Base-by-base conservation (phyloP, 30 jellyfish, hydroid and myxozoan species). In the Aurelia sp. region DNA sequence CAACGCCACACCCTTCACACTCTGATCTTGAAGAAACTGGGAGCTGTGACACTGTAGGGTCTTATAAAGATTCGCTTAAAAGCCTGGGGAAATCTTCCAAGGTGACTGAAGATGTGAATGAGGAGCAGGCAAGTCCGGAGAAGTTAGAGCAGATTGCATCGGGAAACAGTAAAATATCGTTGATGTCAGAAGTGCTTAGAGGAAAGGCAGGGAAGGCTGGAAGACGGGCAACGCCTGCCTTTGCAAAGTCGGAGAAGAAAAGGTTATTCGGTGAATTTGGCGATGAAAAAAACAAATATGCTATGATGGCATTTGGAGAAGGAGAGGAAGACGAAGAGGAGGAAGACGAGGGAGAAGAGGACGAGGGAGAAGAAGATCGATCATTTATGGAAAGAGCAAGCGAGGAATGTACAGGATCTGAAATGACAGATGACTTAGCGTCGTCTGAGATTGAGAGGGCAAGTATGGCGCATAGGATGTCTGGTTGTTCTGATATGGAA, bases 1-100 rank as follows among this genome's bases (percentile, higher is more conserved):
- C 93, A 19, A 84, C 93, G 52, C 93, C 93, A 24, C 84, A 84
- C 35, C 55, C 88, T 4, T 84, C 92, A 40, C 47, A 27, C n/a
- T 58, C 80, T n/a, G 53, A 67, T 24, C 57, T 47, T 18, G 72
- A 13, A 15, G 55, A 7, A 16, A 62, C 3, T n/a, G 24, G 66
- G 5, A 48, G 76, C 40, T 12, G 16, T 4, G 88, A 20, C n/a
- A 10, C 33, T 20, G 82, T 70, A 30, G 72, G 7, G 63, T 18
- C 21, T 16, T 0, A 2, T 21, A 33, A 13, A 24, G 79, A 40
- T 0, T 40, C 51, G 51, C 10, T 44, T 8, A 44, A 44, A 44
- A 44, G 9, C 55, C 8, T 44, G 15, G 55, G 16, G 50, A 38
- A 38, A 38, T 38, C 50, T 38, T 5, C 10, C 9, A 44, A 44